Percentiles rank a stretch among this genome's conserved stretches.
These are phyloP conservation scores for Gadopsis bispinosus DNA, from an alignment of 2,797 vertebrate genomes.

Conservation along the genomic window DNA sequence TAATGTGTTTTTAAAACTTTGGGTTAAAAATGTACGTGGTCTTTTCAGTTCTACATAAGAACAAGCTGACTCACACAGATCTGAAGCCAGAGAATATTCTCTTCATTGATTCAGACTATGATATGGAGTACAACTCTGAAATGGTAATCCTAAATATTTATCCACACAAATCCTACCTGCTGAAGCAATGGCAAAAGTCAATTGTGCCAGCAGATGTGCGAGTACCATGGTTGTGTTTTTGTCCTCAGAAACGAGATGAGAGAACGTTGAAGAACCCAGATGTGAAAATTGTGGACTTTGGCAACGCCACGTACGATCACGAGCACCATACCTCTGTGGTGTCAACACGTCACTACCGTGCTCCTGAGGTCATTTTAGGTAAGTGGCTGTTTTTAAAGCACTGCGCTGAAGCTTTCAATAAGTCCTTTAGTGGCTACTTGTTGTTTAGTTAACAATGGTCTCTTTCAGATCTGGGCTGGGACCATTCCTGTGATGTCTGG, in stretches of 20 bases:
- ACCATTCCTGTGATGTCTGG: conserved; percentile 92
- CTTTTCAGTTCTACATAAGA: conserved; percentile 92
- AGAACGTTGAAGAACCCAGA: conserved; percentile 92
- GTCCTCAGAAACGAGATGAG: conserved; percentile 91
- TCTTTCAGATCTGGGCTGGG: conserved; percentile 89
- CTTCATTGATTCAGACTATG: conserved; percentile 93
- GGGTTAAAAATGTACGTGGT: conserved; percentile 10
- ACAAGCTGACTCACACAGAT: conserved; percentile 97
- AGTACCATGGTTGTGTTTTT: not conserved
- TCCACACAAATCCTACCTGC: not conserved
- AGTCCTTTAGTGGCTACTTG: not conserved
- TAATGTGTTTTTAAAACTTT: not conserved
- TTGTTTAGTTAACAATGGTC: not conserved
- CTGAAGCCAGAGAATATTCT: conserved; percentile 99
- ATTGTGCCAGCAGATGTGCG: not conserved
- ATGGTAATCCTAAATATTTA: conserved; percentile 83
- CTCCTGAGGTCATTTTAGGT: conserved; percentile 99
- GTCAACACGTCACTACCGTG: conserved; percentile 97
- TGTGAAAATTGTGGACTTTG: conserved; percentile 96
- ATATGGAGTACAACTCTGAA: conserved; percentile 90
- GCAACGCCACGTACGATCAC: conserved; percentile 96
- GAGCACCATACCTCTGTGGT: conserved; percentile 97
- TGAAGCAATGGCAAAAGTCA: not conserved
- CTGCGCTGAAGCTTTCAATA: not conserved
- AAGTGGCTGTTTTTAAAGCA: conserved; percentile 47